Evolutionary conservation across 2,113 vertebrate species (phyloP), one percentile per base, ranked within the genome.

Genomic region (Pungitius pungitius): DNA sequence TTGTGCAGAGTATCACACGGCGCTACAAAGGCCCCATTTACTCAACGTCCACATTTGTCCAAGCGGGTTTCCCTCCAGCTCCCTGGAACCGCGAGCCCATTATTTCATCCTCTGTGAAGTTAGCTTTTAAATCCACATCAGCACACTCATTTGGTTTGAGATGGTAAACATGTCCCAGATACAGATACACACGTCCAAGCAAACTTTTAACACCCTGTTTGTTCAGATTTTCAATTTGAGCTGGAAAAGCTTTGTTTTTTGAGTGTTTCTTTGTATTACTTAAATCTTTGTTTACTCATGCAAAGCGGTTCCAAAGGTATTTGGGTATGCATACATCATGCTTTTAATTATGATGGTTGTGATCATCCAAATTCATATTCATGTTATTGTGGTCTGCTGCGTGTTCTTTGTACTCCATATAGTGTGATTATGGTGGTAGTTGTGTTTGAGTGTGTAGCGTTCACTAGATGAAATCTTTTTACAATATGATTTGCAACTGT

Each of bases 21-120:
- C 78, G 61, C 73, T 73, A 89, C 89, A 92, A 89, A 84, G 79
- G 73, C 60, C 18, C 76, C 83, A 75, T 87, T 91, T 87, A 82
- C 78, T 77, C 55, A 7, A 58, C 30, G 2, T 62, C 51, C 59
- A 57, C 84, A 78, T 91, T 91, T 90, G 88, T 88, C 81, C 76
- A 81, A 90, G 78, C 35, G 55, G 75, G 87, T 87, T 83, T 80
- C 73, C 73, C 82, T 74, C 58, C 80, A 76, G 87, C 87, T 88
- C 82, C 78, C 84, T 80, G 81, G 73, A 82, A 89, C 85, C 91
- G 77, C 89, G 87, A 71, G 70, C 85, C 90, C 89, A 84, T 90
- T 88, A 85, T 87, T 91, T 82, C 82, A 81, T 87, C 88, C 76
- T 68, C 72, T 1, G 73, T 82, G 85, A 81, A 88, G 84, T 84